Evolutionary conservation across 2,797 vertebrate genomes (phyloP).

Genomic region (Acanthurus leucopareius): DNA sequence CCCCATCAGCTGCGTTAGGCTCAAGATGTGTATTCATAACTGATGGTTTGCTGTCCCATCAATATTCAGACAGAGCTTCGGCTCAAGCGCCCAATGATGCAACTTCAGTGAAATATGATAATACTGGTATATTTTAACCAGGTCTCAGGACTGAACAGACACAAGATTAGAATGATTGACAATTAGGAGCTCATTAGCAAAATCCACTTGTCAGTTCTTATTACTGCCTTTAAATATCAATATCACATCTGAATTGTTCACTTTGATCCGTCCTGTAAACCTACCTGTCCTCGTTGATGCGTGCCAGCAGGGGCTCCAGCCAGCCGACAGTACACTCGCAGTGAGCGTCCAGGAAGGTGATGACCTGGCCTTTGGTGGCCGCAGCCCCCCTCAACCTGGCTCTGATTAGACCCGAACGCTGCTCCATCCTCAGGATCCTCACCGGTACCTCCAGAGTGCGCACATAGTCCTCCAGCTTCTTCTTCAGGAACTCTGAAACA

Average conservation of each 20-base stretch:
- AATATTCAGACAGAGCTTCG: slow-evolving; percentile 56
- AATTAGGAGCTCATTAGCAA: background rate
- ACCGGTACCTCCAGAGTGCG: slow-evolving; percentile 90
- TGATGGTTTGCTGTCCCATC: slow-evolving; percentile 51
- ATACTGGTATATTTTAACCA: slow-evolving; percentile 29
- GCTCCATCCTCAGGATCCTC: slow-evolving; percentile 94
- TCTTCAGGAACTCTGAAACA: slow-evolving; percentile 92
- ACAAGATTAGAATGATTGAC: slow-evolving; percentile 31
- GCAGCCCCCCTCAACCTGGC: slow-evolving; percentile 94
- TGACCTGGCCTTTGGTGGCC: slow-evolving; percentile 92
- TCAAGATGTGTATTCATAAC: slow-evolving; percentile 42
- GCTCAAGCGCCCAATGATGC: slow-evolving; percentile 55
- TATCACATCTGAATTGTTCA: background rate
- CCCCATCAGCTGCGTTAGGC: slow-evolving; percentile 53
- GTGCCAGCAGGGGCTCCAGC: slow-evolving; percentile 94
- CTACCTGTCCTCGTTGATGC: slow-evolving; percentile 96
- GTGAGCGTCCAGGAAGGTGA: slow-evolving; percentile 98
- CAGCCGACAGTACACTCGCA: slow-evolving; percentile 96
- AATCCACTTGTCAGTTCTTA: background rate
- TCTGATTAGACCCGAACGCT: slow-evolving; percentile 94
- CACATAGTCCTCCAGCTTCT: slow-evolving; percentile 91
- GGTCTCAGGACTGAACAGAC: slow-evolving; percentile 22
- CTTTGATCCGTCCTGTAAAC: slow-evolving; percentile 18
- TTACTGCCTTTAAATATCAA: background rate
- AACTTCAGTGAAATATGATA: slow-evolving; percentile 63